Base-by-base conservation (phyloP, 1,140 invertebrate species). In the Drosophila dunni region DNA sequence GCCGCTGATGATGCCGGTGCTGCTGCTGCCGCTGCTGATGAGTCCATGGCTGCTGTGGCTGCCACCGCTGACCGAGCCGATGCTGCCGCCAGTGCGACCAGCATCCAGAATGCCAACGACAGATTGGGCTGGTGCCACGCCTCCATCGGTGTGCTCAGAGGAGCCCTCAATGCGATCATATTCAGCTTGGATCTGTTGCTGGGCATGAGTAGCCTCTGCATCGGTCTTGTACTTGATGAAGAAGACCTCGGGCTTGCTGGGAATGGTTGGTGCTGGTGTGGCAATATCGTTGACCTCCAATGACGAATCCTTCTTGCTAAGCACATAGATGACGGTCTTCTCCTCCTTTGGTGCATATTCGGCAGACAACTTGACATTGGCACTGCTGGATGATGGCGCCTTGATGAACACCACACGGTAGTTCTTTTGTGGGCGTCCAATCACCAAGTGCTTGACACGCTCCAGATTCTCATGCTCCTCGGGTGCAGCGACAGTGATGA, bases 341-440 rank as follows among this genome's bases (percentile, higher is more conserved):
- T 97, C 96, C 93, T 97, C 96, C 73, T 96, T 91, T 75, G 91
- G 91, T 0, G 91, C 91, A 65, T 86, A 92, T 42, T 92, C 88
- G 42, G 91, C 91, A 3, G 91, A 92, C 10, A 90, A 68, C 58
- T 86, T 91, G 3, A 88, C 84, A 51, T 92, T 91, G 94, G 88
- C 94, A 93, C 46, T 95, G 94, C 64, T 96, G 94, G 95, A 95
- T 24, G 95, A 94, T 38, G 96, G 96, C 33, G 96, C 96, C 94
- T 97, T 97, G 92, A 97, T 97, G 94, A 97, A 97, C 81, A 97
- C 96, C 78, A 97, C 97, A 83, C 96, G 96, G 93, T 97, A 97
- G 92, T 97, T 96, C 81, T 96, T 97, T 92, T 96, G 95, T 56
- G 96, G 93, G 7, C 94, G 94, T 4, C 91, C 91, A 56, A 92